Percentiles rank a stretch among this genome's conserved stretches.
phyloP scores from a whole-genome alignment of 2,888 invertebrate genomes.

The Horisme vitalbata region DNA sequence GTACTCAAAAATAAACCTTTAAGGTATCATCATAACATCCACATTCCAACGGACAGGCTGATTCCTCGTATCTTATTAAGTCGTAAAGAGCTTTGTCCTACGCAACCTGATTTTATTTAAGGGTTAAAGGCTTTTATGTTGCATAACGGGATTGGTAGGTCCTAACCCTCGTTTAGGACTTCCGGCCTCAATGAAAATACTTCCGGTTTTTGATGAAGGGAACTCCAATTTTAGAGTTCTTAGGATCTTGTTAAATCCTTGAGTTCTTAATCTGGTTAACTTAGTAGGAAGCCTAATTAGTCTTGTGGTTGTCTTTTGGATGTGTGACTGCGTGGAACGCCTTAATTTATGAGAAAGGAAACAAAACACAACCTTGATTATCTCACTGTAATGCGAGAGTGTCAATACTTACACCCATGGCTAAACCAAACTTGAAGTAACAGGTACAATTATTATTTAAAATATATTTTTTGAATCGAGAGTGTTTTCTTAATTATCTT shows the following conservation, averaged over 20 bases:
- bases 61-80: conserved; percentile 9
- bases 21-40: background rate
- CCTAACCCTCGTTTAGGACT: background rate
- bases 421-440: too few species aligned
- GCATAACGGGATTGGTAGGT: conserved; percentile 3
- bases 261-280: too few species aligned
- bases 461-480: too few species aligned
- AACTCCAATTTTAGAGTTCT: background rate
- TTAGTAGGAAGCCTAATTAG: too few species aligned
- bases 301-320: too few species aligned
- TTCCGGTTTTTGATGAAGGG: background rate
- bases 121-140: conserved; percentile 7
- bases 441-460: too few species aligned
- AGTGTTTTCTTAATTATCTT: too few species aligned
- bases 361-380: too few species aligned
- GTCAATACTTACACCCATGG: too few species aligned
- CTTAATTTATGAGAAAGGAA: too few species aligned
- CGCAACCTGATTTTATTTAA: conserved; percentile 12
- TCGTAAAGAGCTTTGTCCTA: conserved; percentile 10
- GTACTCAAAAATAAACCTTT: background rate
- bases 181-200: background rate
- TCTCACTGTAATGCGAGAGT: too few species aligned
- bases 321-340: too few species aligned
- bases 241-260: background rate
- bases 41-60: background rate